phyloP scores from a whole-genome alignment of 2,888 invertebrate species.

The Sialis lutaria region DNA sequence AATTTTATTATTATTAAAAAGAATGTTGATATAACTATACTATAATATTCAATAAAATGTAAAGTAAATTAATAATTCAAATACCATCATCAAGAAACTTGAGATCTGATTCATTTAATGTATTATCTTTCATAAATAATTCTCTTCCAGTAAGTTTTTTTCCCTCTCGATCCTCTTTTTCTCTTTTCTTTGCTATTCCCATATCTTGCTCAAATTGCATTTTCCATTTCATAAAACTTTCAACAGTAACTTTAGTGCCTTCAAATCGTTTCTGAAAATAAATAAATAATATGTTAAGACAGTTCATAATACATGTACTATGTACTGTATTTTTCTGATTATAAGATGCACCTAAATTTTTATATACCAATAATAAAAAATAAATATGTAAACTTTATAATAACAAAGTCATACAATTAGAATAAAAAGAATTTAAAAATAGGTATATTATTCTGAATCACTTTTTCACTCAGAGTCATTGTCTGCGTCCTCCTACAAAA shows the following conservation, averaged over 20 bases:
- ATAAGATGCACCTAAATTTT: no score
- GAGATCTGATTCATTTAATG: constrained; percentile 90
- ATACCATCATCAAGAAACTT: constrained; percentile 80
- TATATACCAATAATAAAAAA: no score
- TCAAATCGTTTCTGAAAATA: constrained; percentile 69
- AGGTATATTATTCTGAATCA: no score
- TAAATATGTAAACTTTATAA: no score
- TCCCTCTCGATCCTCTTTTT: constrained; percentile 49
- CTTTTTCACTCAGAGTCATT: no score
- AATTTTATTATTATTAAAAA: no score
- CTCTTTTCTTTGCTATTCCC: constrained; percentile 53
- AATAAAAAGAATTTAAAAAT: no score
- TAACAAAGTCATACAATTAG: no score
- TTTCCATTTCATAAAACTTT: constrained; percentile 91
- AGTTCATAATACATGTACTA: background rate
- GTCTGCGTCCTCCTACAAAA: no score
- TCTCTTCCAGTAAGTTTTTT: constrained; percentile 86
- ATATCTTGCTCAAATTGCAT: constrained; percentile 81
- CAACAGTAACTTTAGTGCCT: constrained; percentile 88
- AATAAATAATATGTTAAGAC: constrained; percentile 1
- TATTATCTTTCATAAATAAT: constrained; percentile 81
- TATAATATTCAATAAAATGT: background rate
- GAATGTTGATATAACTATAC: no score
- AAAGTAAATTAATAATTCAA: constrained; percentile 1
- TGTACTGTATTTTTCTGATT: background rate